Percentiles rank a stretch among this genome's conserved stretches.
Conservation (phyloP, 1,140 invertebrate genomes). For the Mercenaria mercenaria region DNA sequence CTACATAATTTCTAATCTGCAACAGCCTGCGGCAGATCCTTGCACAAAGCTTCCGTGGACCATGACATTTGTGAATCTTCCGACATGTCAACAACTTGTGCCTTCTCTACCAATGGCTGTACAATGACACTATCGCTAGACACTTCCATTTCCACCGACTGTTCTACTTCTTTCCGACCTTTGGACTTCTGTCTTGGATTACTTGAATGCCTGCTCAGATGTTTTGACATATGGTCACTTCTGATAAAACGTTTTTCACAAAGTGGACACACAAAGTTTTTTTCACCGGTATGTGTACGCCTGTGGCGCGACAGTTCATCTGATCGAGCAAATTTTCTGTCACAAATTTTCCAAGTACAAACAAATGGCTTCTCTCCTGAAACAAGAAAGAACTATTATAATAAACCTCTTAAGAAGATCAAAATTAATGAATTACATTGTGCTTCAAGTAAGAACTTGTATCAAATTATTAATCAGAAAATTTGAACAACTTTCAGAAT, state of each 20-base stretch:
- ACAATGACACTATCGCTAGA: neutral
- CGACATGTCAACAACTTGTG: neutral
- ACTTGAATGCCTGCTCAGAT: conserved; percentile 70
- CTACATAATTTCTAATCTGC: no score
- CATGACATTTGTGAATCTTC: conserved; percentile 45
- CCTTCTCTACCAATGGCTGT: neutral
- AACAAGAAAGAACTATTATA: conserved; percentile 57
- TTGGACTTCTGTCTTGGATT: neutral
- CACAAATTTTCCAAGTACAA: conserved; percentile 95
- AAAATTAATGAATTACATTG: no score
- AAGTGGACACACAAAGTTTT: conserved; percentile 91
- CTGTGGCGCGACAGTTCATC: conserved; percentile 96
- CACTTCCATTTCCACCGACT: neutral
- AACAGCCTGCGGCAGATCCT: conserved; percentile 48
- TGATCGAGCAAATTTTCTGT: conserved; percentile 95
- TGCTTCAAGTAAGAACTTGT: no score
- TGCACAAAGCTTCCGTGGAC: conserved; percentile 57
- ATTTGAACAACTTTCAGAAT: no score
- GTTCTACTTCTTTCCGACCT: conserved; percentile 9
- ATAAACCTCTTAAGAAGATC: no score
- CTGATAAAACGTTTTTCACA: conserved; percentile 97
- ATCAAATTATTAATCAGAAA: no score
- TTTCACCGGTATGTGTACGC: conserved; percentile 87
- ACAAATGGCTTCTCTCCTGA: conserved; percentile 83
- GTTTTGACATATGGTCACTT: conserved; percentile 86